phyloP scores from a whole-genome alignment of 2,888 invertebrate genomes.

The Cryptophagus acutangulus region DNA sequence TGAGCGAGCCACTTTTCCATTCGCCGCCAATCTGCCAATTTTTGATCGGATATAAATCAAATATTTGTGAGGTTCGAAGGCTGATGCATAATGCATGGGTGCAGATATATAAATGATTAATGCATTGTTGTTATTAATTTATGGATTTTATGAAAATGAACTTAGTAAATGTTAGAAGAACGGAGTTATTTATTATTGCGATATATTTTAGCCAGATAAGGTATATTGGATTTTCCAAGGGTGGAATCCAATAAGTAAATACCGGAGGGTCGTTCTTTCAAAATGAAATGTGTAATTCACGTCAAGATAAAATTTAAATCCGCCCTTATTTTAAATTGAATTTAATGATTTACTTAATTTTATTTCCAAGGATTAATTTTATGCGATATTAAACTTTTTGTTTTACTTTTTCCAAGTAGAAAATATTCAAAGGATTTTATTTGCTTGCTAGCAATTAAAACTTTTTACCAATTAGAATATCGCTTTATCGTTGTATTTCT shows the following conservation, averaged over 20 bases:
- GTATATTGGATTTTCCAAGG: slow-evolving; percentile 33
- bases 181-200: slow-evolving; percentile 34
- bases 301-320: slow-evolving; percentile 31
- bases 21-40: neutral
- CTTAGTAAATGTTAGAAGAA: slow-evolving; percentile 2
- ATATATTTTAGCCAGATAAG: slow-evolving; percentile 34
- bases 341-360: slow-evolving; percentile 24
- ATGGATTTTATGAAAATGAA: slow-evolving; percentile 6
- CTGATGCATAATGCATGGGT: neutral
- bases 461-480: too few species aligned
- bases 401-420: too few species aligned
- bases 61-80: neutral
- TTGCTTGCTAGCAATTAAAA: too few species aligned
- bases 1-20: slow-evolving; percentile 1
- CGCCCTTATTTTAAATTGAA: slow-evolving; percentile 25
- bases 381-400: slow-evolving; percentile 6
- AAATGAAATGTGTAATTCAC: slow-evolving; percentile 37
- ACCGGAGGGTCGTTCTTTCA: slow-evolving; percentile 35
- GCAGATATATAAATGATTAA: neutral
- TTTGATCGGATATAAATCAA: neutral
- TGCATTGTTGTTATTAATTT: neutral
- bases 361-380: slow-evolving; percentile 7
- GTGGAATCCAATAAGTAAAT: slow-evolving; percentile 37
- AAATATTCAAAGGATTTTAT: too few species aligned
- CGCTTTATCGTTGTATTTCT: too few species aligned